phyloP scores from a whole-genome alignment of 2,113 vertebrate genomes.

The Bubalus kerabau region DNA sequence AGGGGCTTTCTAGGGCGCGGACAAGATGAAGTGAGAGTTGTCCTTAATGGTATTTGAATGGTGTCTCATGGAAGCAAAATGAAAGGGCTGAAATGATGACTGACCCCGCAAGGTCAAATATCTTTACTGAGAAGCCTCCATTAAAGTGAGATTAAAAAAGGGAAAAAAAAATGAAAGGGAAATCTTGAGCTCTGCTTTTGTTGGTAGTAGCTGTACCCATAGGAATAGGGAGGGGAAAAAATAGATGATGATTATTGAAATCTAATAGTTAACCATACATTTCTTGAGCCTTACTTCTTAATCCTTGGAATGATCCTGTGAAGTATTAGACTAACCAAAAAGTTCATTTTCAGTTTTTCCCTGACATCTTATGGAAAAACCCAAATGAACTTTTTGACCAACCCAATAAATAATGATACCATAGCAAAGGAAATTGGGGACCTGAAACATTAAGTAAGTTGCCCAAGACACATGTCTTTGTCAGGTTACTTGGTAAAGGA shows the following conservation, averaged over 20 bases:
- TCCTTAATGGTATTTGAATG: neutral
- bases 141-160: neutral
- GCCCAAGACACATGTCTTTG: neutral
- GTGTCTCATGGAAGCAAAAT: neutral
- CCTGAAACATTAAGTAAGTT: neutral
- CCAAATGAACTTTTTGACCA: neutral
- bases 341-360: neutral
- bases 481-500: neutral
- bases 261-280: neutral
- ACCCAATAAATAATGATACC: neutral
- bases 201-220: neutral
- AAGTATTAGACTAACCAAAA: neutral
- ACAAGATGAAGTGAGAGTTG: neutral
- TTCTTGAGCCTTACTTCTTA: neutral
- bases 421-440: neutral
- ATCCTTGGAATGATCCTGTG: neutral
- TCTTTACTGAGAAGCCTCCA: neutral
- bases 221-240: neutral
- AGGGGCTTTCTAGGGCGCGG: neutral
- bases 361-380: neutral
- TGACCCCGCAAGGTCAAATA: neutral
- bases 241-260: neutral
- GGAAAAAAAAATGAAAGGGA: neutral
- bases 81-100: neutral
- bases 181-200: neutral